Evolutionary conservation across 2,888 invertebrate genomes (phyloP), one percentile per base, ranked within the genome.

Genomic region (Tetropium fuscum): DNA sequence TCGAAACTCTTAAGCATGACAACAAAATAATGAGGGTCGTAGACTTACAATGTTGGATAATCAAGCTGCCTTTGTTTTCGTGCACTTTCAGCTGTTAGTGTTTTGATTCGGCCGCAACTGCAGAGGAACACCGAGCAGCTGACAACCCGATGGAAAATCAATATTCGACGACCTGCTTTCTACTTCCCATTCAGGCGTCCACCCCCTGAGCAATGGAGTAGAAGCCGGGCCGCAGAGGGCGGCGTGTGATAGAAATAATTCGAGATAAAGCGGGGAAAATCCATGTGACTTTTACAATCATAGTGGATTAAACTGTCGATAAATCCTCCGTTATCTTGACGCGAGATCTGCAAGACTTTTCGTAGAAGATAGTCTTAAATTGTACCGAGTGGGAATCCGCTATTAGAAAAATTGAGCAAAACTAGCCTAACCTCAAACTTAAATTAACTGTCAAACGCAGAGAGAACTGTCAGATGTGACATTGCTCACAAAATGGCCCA

Each of bases 81-180:
- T 51, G 38, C 51, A 51, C 51, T 22, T 51, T 51, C 51, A 51
- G 51, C 51, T 51, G 51, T 19, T 36, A 48, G 6, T 51, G 51
- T 51, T 51, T 51, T 51, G 38, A 22, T 51, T 16, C 25, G 40
- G n/a, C 38, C n/a, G 27, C 27, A 51, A 55, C 45, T 36, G 7
- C 30, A 19, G 11, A 11, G 36, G 51, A 38, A 38, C 45, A 55
- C 13, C 18, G 44, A 55, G 55, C 55, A 55, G 55, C 55, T 55
- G 55, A 55, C 38, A 19, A 30, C 34, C 11, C 44, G 53, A 38
- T 22, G 8, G 38, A 55, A 45, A 55, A 55, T 55, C 47, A 55
- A 55, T 55, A 55, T 34, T 43, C 40, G 45, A 30, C 55, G 55
- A 55, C 55, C 55, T 49, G 48, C 34, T 54, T 54, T 54, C 34